These are phyloP conservation scores for Chondrosia reniformis DNA, from an alignment of 37 sponge, comb jelly and placozoan species.

Conservation along the genomic window DNA sequence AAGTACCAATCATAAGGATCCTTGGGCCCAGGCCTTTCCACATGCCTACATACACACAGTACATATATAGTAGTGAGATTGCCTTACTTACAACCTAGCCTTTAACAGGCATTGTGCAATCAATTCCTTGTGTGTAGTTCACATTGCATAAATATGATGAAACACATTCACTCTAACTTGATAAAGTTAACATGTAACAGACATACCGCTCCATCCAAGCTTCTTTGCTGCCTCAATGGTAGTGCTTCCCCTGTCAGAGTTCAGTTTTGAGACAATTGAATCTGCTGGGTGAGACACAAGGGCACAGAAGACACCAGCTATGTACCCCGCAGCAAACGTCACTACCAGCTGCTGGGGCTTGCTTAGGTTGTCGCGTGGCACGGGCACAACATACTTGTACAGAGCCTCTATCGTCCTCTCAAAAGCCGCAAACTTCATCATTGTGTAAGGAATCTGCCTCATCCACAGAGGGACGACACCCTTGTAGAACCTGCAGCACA, in stretches of 20 bases:
- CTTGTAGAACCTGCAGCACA: constrained; percentile 88
- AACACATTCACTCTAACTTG: background rate
- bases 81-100: too few species aligned
- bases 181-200: background rate
- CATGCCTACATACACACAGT: constrained; percentile 54
- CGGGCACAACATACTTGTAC: constrained; percentile 97
- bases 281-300: constrained; percentile 97
- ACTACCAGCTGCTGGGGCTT: constrained; percentile 95
- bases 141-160: background rate
- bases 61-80: too few species aligned
- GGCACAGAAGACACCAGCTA: constrained; percentile 99
- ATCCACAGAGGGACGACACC: constrained; percentile 95
- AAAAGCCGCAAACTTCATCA: constrained; percentile 99
- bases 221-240: constrained; percentile 81
- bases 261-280: constrained; percentile 95
- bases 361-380: constrained; percentile 65
- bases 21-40: constrained; percentile 97
- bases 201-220: constrained; percentile 81
- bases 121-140: too few species aligned
- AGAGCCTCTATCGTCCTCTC: constrained; percentile 97
- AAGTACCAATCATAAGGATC: constrained; percentile 97
- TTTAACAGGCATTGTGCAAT: too few species aligned
- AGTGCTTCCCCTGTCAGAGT: constrained; percentile 88
- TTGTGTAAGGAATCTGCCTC: constrained; percentile 99
- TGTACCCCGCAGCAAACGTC: constrained; percentile 98